Evolutionary conservation across 2,113 vertebrate species (phyloP), one percentile per base, ranked within the genome.

Genomic region (Vulpes ferrilata): DNA sequence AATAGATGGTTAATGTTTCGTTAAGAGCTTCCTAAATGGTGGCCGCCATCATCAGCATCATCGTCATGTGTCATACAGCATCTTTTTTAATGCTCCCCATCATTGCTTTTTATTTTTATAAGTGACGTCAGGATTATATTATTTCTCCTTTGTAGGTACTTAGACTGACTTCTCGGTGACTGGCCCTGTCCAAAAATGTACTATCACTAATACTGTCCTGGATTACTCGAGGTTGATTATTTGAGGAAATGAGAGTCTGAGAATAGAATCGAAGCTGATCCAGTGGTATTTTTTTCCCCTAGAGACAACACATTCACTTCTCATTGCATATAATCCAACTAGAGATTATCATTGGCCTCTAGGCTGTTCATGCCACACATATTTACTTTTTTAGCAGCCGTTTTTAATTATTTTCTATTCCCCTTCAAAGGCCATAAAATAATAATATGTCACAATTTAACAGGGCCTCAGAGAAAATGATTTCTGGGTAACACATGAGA

Each of bases 351-450:
- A 96, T 93, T 94, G 97, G 95, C 96, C 97, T 65, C 48, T 94
- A 59, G 97, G 98, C 84, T 89, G 62, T 97, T 97, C 32, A 69
- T 90, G 98, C 71, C 95, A 60, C 51, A 97, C 0, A 81, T 84
- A 92, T 81, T 96, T 97, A 73, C 62, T 90, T 96, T 96, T 95
- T 92, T 88, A 94, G 59, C 64, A 93, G 86, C 59, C 43, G 79
- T 97, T 97, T 94, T 95, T 62, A 98, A 97, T 98, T 97, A 96
- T 97, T 96, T 97, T 92, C 60, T 82, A 95, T 96, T 90, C 73
- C 71, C 82, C 43, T 94, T 97, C 95, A 98, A 94, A 85, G n/a
- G 48, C 53, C 62, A 95, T 96, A 95, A 97, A 95, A 94, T 97
- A 97, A 94, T 80, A 90, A 59, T 88, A 87, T 90, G 78, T 94